Conservation (phyloP, 2,888 invertebrate species). For the Endomychus coccineus region DNA sequence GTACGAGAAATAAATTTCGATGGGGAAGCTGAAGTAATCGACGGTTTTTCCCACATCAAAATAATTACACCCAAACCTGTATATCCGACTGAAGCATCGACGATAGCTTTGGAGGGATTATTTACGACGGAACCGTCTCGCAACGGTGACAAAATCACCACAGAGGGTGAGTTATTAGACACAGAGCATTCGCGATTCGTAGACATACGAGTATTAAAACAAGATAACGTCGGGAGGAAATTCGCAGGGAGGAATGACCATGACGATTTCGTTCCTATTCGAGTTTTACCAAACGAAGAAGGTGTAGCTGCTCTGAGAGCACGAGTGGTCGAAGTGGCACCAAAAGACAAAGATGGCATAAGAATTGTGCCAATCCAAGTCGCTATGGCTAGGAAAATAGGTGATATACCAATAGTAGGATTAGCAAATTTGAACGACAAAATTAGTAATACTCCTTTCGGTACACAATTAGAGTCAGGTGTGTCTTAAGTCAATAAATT, state of each 20-base stretch:
- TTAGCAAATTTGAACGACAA: slow-evolving; percentile 12
- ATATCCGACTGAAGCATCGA: slow-evolving; percentile 51
- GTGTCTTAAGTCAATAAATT: too few species aligned
- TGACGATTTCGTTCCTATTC: slow-evolving; percentile 28
- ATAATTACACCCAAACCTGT: slow-evolving; percentile 38
- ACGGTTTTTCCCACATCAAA: slow-evolving; percentile 38
- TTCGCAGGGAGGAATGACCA: slow-evolving; percentile 17
- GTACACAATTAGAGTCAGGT: slow-evolving; percentile 15
- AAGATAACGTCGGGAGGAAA: slow-evolving; percentile 23
- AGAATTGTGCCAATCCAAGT: slow-evolving; percentile 40
- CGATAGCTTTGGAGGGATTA: slow-evolving; percentile 59
- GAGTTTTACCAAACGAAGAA: slow-evolving; percentile 29
- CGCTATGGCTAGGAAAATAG: slow-evolving; percentile 30
- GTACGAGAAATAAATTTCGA: slow-evolving; percentile 10
- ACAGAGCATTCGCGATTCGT: slow-evolving; percentile 38
- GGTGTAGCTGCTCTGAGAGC: slow-evolving; percentile 37
- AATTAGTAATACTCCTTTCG: slow-evolving; percentile 17
- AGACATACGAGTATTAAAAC: slow-evolving; percentile 36
- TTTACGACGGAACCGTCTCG: slow-evolving; percentile 54
- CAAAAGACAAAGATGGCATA: slow-evolving; percentile 32
- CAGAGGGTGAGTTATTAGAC: slow-evolving; percentile 38
- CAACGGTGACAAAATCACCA: slow-evolving; percentile 15
- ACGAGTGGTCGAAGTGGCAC: slow-evolving; percentile 39
- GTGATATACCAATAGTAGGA: slow-evolving; percentile 17
- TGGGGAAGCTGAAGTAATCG: slow-evolving; percentile 34